phyloP scores from a whole-genome alignment of 2,113 vertebrate genomes.

The Centropus unirufus region DNA sequence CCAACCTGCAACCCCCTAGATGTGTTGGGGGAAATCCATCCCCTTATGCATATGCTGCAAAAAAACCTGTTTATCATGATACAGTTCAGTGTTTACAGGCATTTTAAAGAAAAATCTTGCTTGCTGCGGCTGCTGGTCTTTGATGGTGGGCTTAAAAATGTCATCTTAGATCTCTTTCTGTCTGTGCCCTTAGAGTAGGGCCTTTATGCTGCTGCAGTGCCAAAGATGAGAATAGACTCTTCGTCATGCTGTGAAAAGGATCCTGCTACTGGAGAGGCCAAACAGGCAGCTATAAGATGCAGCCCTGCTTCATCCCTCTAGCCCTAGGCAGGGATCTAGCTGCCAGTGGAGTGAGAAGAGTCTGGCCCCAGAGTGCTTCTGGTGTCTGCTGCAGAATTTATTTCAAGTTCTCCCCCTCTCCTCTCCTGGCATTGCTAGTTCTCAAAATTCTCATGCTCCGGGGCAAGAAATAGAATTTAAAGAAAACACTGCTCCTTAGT shows the following conservation, averaged over 20 bases:
- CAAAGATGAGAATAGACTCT: neutral
- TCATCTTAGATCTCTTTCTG: neutral
- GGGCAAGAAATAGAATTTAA: neutral
- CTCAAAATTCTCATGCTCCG: neutral
- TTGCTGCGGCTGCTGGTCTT: neutral
- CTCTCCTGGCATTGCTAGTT: neutral
- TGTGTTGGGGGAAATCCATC: neutral
- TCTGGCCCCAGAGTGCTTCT: neutral
- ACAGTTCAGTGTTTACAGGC: neutral
- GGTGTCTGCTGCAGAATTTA: neutral
- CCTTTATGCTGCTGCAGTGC: neutral
- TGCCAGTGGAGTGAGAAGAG: neutral
- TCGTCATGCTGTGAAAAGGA: neutral
- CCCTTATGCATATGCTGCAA: neutral
- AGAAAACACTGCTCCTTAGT: neutral
- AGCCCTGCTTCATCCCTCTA: neutral
- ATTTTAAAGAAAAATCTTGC: neutral
- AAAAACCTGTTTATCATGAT: neutral
- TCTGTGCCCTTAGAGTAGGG: neutral
- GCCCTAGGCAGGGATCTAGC: neutral
- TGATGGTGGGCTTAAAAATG: neutral
- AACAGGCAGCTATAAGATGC: neutral
- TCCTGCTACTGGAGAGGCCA: neutral
- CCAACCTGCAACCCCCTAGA: neutral
- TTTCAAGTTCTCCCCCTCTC: neutral